Percentiles rank a stretch among this genome's conserved stretches.
Evolutionary conservation across 2,797 vertebrate species (phyloP).

Genomic region (Parotocinclus haroldoi): DNA sequence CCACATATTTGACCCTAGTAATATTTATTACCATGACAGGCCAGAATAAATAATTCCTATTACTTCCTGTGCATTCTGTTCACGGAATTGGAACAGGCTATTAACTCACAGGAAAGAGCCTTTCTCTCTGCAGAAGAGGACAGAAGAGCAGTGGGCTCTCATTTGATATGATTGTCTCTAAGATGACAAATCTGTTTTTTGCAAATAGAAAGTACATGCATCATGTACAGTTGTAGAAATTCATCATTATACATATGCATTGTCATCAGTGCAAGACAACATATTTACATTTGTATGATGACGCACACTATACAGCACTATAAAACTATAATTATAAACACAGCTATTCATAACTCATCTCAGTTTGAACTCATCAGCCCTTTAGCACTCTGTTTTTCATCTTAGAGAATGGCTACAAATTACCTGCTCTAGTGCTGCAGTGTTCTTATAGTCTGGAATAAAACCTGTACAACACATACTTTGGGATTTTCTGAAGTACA

Average conservation of each 20-base stretch:
- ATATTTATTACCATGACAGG: constrained; percentile 40
- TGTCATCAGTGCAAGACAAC: neutral
- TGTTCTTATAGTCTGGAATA: constrained; percentile 11
- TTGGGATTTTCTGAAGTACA: constrained; percentile 24
- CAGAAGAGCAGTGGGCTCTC: too few species aligned
- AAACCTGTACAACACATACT: constrained; percentile 13
- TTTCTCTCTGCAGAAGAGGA: too few species aligned
- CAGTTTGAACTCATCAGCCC: constrained; percentile 16
- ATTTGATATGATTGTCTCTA: too few species aligned
- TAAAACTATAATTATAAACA: too few species aligned
- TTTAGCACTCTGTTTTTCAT: constrained; percentile 26
- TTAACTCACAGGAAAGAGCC: too few species aligned
- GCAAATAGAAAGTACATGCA: too few species aligned
- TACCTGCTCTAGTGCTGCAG: constrained; percentile 18
- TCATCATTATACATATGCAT: too few species aligned
- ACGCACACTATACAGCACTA: constrained; percentile 10
- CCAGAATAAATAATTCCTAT: constrained; percentile 50
- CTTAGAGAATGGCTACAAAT: constrained; percentile 12
- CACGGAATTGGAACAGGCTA: too few species aligned
- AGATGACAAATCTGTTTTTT: too few species aligned
- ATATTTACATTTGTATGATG: neutral
- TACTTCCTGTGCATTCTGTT: constrained; percentile 46
- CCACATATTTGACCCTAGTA: constrained; percentile 16
- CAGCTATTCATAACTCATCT: constrained; percentile 31
- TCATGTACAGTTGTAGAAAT: too few species aligned